These are phyloP conservation scores for Encarsia formosa DNA, from an alignment of 2,888 invertebrate genomes.

Conservation along the genomic window DNA sequence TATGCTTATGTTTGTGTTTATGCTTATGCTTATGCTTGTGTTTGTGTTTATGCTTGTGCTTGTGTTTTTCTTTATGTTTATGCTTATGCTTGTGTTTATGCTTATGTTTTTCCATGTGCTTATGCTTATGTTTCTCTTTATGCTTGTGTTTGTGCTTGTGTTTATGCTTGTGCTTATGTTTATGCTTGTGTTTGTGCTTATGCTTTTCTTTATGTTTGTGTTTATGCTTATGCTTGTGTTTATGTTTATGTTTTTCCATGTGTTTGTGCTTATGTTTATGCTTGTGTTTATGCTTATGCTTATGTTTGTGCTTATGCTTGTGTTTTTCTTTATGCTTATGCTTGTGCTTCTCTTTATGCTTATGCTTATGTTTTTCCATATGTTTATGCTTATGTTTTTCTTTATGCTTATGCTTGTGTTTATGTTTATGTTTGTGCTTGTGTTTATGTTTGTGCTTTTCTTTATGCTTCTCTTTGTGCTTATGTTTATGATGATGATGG, in stretches of 20 bases:
- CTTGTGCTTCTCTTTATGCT: constrained; percentile 15
- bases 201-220: neutral
- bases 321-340: constrained; percentile 18
- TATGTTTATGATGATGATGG: constrained; percentile 7
- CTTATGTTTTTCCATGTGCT: constrained; percentile 7
- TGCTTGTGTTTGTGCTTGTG: neutral
- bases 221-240: constrained; percentile 2
- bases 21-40: constrained; percentile 16
- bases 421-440: constrained; percentile 7
- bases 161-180: neutral
- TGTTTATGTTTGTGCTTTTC: constrained; percentile 7
- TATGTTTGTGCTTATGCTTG: constrained; percentile 14
- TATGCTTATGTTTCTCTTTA: neutral
- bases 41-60: constrained; percentile 12
- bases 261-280: constrained; percentile 16
- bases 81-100: constrained; percentile 20
- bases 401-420: neutral
- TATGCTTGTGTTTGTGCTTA: neutral
- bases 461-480: constrained; percentile 5
- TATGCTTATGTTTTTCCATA: constrained; percentile 13
- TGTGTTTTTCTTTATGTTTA: constrained; percentile 2
- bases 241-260: neutral
- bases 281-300: constrained; percentile 15
- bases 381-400: constrained; percentile 8
- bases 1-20: constrained; percentile 6